phyloP scores from a whole-genome alignment of 2,888 invertebrate species.

The Tinea semifulvella region DNA sequence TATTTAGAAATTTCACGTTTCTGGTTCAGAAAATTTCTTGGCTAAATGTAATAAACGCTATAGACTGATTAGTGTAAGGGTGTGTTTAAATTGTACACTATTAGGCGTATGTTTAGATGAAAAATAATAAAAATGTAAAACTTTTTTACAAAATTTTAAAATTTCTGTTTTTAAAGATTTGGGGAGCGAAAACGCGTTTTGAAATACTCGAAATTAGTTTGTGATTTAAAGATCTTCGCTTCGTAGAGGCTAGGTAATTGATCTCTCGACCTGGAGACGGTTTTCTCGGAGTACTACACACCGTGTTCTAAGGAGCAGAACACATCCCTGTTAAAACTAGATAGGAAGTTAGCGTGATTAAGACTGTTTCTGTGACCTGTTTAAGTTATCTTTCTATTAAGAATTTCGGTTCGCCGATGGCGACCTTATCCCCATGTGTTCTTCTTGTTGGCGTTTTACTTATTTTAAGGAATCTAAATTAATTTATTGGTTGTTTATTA shows the following conservation, averaged over 20 bases:
- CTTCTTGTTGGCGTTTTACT: conserved; percentile 67
- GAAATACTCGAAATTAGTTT: conserved; percentile 39
- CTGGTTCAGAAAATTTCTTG: conserved; percentile 33
- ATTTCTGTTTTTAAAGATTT: background rate
- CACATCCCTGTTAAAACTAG: conserved; percentile 65
- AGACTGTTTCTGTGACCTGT: conserved; percentile 70
- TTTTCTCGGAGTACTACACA: conserved; percentile 39
- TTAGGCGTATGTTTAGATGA: conserved; percentile 63
- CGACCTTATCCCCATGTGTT: conserved; percentile 57
- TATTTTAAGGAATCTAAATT: conserved; percentile 66
- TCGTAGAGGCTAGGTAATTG: conserved; percentile 46
- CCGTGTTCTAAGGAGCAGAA: conserved; percentile 63
- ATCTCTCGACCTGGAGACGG: conserved; percentile 21
- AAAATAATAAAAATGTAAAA: conserved; percentile 38
- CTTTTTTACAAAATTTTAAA: conserved; percentile 37
- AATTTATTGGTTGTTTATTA: conserved; percentile 67
- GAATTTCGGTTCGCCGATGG: conserved; percentile 23
- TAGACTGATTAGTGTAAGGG: conserved; percentile 66
- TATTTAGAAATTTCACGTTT: conserved; percentile 42
- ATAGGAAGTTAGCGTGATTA: conserved; percentile 63
- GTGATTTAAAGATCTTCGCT: conserved; percentile 50
- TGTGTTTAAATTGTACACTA: conserved; percentile 61
- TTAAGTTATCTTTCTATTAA: conserved; percentile 49
- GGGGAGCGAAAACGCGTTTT: background rate
- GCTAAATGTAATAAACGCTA: conserved; percentile 63